A percentile compares a stretch with the other conserved stretches of the same genome.
Conservation (phyloP, 92 coral and sea anemone genomes). For the Phenganax subtilis region DNA sequence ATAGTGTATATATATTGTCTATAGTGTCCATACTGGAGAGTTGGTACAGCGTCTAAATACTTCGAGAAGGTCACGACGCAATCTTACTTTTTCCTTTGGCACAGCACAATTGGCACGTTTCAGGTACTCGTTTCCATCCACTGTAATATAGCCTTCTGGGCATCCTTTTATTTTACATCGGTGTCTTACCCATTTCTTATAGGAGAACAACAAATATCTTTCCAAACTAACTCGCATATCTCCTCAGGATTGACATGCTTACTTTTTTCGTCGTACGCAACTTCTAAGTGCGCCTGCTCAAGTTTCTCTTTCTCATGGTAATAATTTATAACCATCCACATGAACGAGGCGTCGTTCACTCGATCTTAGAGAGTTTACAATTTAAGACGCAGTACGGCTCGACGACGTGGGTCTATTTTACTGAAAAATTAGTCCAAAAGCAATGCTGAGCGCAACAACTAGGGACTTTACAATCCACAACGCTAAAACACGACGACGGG, state of each 20-base stretch:
- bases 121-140: conserved; percentile 67
- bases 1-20: too few relatives aligned
- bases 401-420: too few relatives aligned
- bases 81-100: conserved; percentile 52
- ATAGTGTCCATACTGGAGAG: conserved; percentile 33
- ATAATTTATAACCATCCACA: conserved; percentile 41
- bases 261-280: not conserved
- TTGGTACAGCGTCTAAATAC: conserved; percentile 55
- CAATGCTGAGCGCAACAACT: too few relatives aligned
- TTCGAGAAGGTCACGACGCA: conserved; percentile 56
- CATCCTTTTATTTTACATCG: conserved; percentile 44
- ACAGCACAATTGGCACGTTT: conserved; percentile 63
- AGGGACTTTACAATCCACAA: too few relatives aligned
- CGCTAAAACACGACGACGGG: too few relatives aligned
- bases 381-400: too few relatives aligned
- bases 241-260: conserved; percentile 27
- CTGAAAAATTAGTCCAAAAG: too few relatives aligned
- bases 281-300: not conserved
- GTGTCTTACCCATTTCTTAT: conserved; percentile 16
- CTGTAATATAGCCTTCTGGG: conserved; percentile 56
- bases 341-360: conserved; percentile 60
- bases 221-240: conserved; percentile 46
- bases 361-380: conserved; percentile 29
- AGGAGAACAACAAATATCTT: conserved; percentile 6
- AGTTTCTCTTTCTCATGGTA: conserved; percentile 4